Evolutionary conservation across 92 coral and sea anemone genomes (phyloP), one percentile per base, ranked within the genome.

Genomic region (Phenganax stokvisi): DNA sequence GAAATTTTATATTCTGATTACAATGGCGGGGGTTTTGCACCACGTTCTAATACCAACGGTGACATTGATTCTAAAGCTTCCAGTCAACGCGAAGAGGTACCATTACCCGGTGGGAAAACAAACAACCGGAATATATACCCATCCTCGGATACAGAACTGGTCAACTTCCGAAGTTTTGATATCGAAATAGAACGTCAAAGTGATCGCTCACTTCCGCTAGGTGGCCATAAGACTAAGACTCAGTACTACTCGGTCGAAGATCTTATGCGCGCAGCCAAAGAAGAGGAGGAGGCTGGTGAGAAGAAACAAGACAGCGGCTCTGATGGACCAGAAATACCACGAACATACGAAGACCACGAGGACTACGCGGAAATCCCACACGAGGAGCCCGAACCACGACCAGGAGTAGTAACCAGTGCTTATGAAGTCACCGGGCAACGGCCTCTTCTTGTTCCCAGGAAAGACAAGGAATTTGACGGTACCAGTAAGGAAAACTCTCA

Each of bases 221-320:
- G 27, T 60, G 60, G 55, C 65, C 72, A 64, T 3, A 63, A 65
- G 44, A 64, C 83, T n/a, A 79, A 63, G 47, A 79, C 83, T 17
- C 67, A 79, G 62, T 79, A 63, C 74, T 79, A 79, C 73, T 79
- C 83, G 37, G 83, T 79, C 9, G 83, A 79, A 11, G 83, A 79
- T 51, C 58, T 79, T 8, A 52, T 77, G 16, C 81, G 57, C 60
- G 52, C 70, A 57, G 56, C 81, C 13, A 77, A 59, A 58, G 77
- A 72, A 31, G 62, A 73, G 61, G 77, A 73, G 51, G 54, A 4
- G 77, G 54, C 51, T 31, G 51, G 9, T 7, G 71, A 29, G 4
- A 69, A 54, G 27, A 55, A 55, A 15, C 64, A 30, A 12, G 64
- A 75, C 25, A 75, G 80, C 7, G 80, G 80, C 8, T 55, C 80